phyloP scores from a whole-genome alignment of 2,113 vertebrate genomes.

The Jacana jacana region DNA sequence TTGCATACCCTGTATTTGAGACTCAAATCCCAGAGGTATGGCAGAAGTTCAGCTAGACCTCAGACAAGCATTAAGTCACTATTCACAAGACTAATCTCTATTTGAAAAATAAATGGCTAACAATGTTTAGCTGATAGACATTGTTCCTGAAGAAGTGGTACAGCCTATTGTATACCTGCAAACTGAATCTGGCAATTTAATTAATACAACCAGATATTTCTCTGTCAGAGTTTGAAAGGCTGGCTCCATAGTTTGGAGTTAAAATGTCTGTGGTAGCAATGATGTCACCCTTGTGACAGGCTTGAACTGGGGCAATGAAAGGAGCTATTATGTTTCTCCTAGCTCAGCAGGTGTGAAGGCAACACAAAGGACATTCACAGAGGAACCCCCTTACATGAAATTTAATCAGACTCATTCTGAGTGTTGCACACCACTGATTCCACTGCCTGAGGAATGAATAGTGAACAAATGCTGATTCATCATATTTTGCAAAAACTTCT shows the following conservation, averaged over 20 bases:
- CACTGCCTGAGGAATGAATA: neutral
- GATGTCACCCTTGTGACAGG: slow-evolving; percentile 20
- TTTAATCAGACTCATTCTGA: neutral
- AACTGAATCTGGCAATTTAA: neutral
- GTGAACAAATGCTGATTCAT: neutral
- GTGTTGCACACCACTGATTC: neutral
- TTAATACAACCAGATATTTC: slow-evolving; percentile 7
- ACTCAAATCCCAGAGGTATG: neutral
- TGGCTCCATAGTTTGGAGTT: neutral
- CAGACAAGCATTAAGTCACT: neutral
- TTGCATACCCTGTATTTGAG: neutral
- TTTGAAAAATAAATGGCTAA: neutral
- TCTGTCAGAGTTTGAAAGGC: neutral
- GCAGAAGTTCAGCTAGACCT: neutral
- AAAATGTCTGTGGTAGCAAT: neutral
- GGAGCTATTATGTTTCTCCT: slow-evolving; percentile 26
- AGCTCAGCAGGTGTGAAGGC: slow-evolving; percentile 44
- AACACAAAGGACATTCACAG: slow-evolving; percentile 25
- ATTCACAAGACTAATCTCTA: neutral
- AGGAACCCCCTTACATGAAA: slow-evolving; percentile 39
- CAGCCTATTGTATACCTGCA: neutral
- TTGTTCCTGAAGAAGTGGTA: neutral
- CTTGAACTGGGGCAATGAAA: slow-evolving; percentile 51
- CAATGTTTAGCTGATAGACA: neutral
- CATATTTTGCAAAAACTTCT: neutral